Evolutionary conservation across 2,113 vertebrate genomes (phyloP).

Genomic region (Syngnathus scovelli): DNA sequence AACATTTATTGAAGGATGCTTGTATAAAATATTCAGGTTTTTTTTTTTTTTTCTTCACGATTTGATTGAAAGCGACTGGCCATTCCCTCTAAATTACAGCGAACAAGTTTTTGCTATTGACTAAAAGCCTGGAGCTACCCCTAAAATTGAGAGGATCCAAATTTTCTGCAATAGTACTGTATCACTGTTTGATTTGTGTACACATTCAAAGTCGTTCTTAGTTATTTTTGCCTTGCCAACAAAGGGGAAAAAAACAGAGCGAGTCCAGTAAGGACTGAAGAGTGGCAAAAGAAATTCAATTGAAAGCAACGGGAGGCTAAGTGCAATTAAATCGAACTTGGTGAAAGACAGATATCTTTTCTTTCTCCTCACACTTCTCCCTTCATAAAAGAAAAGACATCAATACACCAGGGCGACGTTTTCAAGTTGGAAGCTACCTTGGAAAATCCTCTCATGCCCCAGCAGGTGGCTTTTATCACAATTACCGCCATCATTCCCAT

Average conservation of each 20-base stretch:
- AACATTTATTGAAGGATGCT: conserved; percentile 1
- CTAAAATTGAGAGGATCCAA: no score
- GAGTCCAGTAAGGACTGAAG: neutral
- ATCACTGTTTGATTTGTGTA: no score
- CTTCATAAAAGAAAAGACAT: conserved; percentile 14
- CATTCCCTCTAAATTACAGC: neutral
- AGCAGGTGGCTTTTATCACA: conserved; percentile 28
- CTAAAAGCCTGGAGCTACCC: no score
- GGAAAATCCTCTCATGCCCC: conserved; percentile 16
- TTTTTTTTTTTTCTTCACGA: conserved; percentile 12
- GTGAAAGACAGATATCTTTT: no score
- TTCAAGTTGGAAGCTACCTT: conserved; percentile 18
- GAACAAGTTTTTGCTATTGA: no score
- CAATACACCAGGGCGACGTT: conserved; percentile 17
- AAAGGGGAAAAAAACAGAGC: neutral
- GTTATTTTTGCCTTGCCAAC: neutral
- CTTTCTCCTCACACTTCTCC: neutral
- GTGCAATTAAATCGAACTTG: neutral
- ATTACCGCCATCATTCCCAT: conserved; percentile 18
- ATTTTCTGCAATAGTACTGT: no score
- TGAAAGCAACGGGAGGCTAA: conserved; percentile 10
- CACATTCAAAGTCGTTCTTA: no score
- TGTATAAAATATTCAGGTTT: conserved; percentile 11
- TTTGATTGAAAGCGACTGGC: neutral
- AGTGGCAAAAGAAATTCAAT: neutral